Evolutionary conservation across 2,113 vertebrate species (phyloP), one percentile per base, ranked within the genome.

Genomic region (Heptranchias perlo): DNA sequence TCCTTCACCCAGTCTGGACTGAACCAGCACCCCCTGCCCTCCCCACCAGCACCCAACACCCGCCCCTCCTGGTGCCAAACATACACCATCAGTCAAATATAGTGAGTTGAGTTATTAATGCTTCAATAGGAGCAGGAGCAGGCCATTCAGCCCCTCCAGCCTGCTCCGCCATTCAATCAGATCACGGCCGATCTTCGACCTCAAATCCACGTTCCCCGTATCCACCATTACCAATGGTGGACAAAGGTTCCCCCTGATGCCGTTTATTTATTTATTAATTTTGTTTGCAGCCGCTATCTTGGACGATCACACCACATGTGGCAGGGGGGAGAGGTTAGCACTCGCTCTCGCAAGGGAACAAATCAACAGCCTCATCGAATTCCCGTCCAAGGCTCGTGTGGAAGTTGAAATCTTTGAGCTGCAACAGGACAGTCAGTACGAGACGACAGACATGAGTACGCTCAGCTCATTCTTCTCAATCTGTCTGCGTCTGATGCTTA

Each of bases 371-470:
- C 97, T 98, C 97, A 98, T 98, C 87, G 98, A 98, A 96, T 98
- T 97, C 94, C 98, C 98, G 1, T 96, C 98, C 96, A 98, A 98
- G 87, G 98, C 98, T 86, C 98, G 98, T 0, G 98, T 99, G 95
- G 98, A 99, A 96, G 98, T 99, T 94, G 98, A 99, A 96, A 98
- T 99, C 96, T 99, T 98, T 69, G 98, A 99, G 96, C 98, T 99
- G 96, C 98, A 98, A 97, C 98, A 97, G 96, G 98, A 99, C 97
- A 99, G 98, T 96, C 98, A 99, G 97, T 99, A 98, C 96, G 98
- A 98, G 97, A 98, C 98, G 96, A 99, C 98, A 1, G 98, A 99
- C 96, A 99, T 98, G 96, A 99, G 98, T 99, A 97, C 98, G 99
- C 98, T 58, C 47, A 11, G 82, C 82, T n/a, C 11, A 8, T 64